Evolutionary conservation across 2,888 invertebrate genomes (phyloP).

Genomic region (Neoaliturus tenellus): DNA sequence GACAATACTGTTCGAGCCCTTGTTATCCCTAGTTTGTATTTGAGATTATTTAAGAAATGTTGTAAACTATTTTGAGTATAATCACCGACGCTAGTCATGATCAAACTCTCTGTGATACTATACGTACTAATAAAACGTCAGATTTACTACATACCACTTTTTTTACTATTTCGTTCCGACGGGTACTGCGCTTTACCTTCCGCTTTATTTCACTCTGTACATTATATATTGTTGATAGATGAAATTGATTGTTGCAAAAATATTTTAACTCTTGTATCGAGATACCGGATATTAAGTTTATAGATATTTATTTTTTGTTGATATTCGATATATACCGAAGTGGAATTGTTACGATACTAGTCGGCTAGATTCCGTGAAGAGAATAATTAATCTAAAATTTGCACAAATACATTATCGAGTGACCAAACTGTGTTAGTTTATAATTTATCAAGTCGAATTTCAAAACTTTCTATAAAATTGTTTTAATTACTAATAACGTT

Average conservation of each 20-base stretch:
- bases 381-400: conserved; percentile 29
- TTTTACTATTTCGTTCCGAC: conserved; percentile 59
- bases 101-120: conserved; percentile 69
- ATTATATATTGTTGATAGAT: conserved; percentile 45
- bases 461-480: conserved; percentile 60
- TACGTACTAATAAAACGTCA: conserved; percentile 59
- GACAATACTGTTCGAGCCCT: conserved; percentile 58
- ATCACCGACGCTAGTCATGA: conserved; percentile 68
- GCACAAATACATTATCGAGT: conserved; percentile 52
- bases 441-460: conserved; percentile 56
- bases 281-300: conserved; percentile 55
- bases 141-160: conserved; percentile 59
- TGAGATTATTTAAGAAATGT: conserved; percentile 55
- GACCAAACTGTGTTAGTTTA: conserved; percentile 57
- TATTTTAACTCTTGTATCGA: conserved; percentile 44
- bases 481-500: conserved; percentile 59
- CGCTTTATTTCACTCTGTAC: conserved; percentile 53
- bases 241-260: conserved; percentile 49
- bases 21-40: conserved; percentile 56
- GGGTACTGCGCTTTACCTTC: conserved; percentile 58
- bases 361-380: conserved; percentile 46
- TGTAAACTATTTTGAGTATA: conserved; percentile 54
- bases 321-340: conserved; percentile 47
- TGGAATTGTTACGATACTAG: conserved; percentile 50
- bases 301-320: conserved; percentile 58